Base-by-base conservation (phyloP, 2,888 invertebrate species). In the Dichetophora obliterata region DNA sequence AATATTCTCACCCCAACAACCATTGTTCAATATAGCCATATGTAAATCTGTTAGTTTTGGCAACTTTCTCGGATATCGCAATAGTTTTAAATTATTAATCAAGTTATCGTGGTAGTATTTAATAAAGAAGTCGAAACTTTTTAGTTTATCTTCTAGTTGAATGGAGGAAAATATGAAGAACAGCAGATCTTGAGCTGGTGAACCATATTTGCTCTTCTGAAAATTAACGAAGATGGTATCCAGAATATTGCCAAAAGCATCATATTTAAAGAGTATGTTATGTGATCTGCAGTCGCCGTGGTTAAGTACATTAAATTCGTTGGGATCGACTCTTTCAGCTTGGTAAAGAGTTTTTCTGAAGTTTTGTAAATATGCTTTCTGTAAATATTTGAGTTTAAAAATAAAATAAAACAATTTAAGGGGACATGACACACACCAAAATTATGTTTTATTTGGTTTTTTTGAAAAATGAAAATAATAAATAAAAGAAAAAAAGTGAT, bases 1-100 rank as follows among this genome's bases (percentile, higher is more conserved):
- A 48, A 11, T 2, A 5, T 8, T 80, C 82, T 81, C 75, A 88
- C 87, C 83, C 82, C 82, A 85, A 76, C 83, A 81, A 8, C 84
- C 84, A 24, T 81, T 80, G 54, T 84, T 83, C 0, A 84, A 79
- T 37, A 87, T 73, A 43, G 84, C 80, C 66, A 84, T 71, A 34
- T 88, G 86, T 24, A 88, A 68, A 16, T 87, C 85, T 8, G 81
- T 84, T 0, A 88, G 78, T 1, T 81, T 82, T 4, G 88, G 87
- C 34, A 84, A 27, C 22, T 74, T 77, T 34, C 84, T 85, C 0
- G 74, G 50, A 66, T 81, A 87, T 6, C 82, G 81, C 0, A 88
- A 57, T 0, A 84, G 19, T 52, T 77, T 80, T 3, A 88, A 73
- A 61, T 83, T 81, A 4, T 70, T 73, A 0, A 81, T 66, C 65